A percentile compares a stretch with the other conserved stretches of the same genome.
Conservation (phyloP, 2,888 invertebrate genomes). For the Ophion ellenae region DNA sequence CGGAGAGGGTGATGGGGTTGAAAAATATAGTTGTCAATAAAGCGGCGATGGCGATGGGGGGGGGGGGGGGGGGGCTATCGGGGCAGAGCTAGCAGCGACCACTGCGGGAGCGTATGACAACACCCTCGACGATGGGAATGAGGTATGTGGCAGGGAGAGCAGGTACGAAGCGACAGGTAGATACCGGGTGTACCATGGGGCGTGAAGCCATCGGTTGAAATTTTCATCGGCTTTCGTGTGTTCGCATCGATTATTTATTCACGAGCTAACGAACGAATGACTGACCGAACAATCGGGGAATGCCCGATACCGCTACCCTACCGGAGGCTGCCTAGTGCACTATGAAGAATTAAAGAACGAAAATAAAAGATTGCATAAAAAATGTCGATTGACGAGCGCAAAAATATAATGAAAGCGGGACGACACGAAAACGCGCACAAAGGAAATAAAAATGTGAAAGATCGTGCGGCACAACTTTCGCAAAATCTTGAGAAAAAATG, state of each 20-base stretch:
- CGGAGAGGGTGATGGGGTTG: conserved; percentile 37
- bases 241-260: conserved; percentile 78
- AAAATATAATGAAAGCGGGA: conserved; percentile 14
- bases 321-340: conserved; percentile 18
- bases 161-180: conserved; percentile 49
- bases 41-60: conserved; percentile 10
- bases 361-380: conserved; percentile 51
- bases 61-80: conserved; percentile 32
- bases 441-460: conserved; percentile 27
- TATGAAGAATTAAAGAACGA: conserved; percentile 56
- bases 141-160: conserved; percentile 43
- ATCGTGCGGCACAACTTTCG: neutral
- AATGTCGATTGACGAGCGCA: conserved; percentile 53
- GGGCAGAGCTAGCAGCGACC: conserved; percentile 18
- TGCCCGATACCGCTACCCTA: conserved; percentile 39
- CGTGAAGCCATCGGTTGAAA: conserved; percentile 79
- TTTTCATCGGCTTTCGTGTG: conserved; percentile 79
- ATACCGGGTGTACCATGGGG: conserved; percentile 66
- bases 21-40: conserved; percentile 55
- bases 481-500: neutral
- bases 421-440: conserved; percentile 27
- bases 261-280: conserved; percentile 75
- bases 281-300: conserved; percentile 64
- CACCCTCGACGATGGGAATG: conserved; percentile 38
- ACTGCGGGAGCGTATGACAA: conserved; percentile 52